Evolutionary conservation across 2,888 invertebrate species (phyloP).

Genomic region (Megalurothrips usitatus): DNA sequence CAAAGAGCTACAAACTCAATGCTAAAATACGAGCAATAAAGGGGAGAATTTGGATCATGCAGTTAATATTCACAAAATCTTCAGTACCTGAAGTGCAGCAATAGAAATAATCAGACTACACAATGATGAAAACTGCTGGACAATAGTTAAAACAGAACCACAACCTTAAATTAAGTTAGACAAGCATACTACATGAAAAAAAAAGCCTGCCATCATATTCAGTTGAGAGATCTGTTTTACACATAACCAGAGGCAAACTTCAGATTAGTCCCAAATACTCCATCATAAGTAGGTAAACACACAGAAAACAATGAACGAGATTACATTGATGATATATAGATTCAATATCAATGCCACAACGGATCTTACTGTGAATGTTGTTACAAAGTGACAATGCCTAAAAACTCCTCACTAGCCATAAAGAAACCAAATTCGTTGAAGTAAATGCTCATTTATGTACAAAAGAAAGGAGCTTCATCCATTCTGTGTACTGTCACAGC

Average conservation of each 20-base stretch:
- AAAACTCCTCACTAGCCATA: slow-evolving; percentile 10
- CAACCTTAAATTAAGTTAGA: slow-evolving; percentile 18
- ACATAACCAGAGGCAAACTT: background rate
- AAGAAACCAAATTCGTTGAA: slow-evolving; percentile 6
- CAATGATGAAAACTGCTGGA: background rate
- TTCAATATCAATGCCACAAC: background rate
- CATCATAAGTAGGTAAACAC: slow-evolving; percentile 23
- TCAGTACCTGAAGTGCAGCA: background rate
- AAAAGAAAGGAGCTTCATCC: background rate
- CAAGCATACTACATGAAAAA: slow-evolving; percentile 10
- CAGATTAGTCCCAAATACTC: background rate
- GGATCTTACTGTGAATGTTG: background rate
- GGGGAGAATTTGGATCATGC: slow-evolving; percentile 1
- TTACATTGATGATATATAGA: background rate
- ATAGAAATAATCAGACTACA: background rate
- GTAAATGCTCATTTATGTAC: background rate
- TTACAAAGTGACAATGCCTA: background rate
- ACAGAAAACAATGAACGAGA: background rate
- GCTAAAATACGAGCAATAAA: background rate
- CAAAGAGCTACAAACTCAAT: background rate
- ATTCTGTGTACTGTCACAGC: slow-evolving; percentile 22
- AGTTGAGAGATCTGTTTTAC: slow-evolving; percentile 20
- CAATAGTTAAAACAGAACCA: slow-evolving; percentile 12
- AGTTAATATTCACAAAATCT: slow-evolving; percentile 9
- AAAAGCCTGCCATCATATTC: slow-evolving; percentile 11